phyloP scores from a whole-genome alignment of 2,113 vertebrate genomes.

The Myotis yumanensis region DNA sequence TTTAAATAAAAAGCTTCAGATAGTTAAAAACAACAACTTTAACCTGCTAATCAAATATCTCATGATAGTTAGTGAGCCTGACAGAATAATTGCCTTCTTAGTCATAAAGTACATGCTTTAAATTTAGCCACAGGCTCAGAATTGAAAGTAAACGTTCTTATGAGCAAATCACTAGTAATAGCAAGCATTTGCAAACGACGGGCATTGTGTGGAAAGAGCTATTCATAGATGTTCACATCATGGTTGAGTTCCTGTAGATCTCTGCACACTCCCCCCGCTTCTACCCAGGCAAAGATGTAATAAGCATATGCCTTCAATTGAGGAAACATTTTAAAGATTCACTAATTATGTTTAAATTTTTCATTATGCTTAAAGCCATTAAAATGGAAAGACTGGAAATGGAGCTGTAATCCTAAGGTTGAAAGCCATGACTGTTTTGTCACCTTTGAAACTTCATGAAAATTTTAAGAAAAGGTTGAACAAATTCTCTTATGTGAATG shows the following conservation, averaged over 20 bases:
- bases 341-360: conserved; percentile 53
- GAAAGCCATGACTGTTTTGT: background rate
- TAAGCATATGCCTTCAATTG: conserved; percentile 1
- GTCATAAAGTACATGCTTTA: background rate
- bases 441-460: background rate
- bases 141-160: background rate
- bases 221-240: background rate
- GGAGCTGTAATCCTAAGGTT: background rate
- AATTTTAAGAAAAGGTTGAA: background rate
- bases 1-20: conserved; percentile 41
- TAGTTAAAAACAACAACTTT: background rate
- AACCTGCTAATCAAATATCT: conserved; percentile 47
- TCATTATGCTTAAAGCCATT: background rate
- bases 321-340: conserved; percentile 31
- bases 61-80: background rate
- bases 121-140: background rate
- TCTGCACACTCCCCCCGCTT: background rate
- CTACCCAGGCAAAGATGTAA: background rate
- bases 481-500: background rate
- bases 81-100: conserved; percentile 50
- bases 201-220: background rate
- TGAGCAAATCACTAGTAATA: background rate
- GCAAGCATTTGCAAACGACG: background rate
- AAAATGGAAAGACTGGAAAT: background rate
- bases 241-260: background rate